Percentiles rank a stretch among this genome's conserved stretches.
Conservation (phyloP, 2,797 vertebrate species). For the Botia kubotai region DNA sequence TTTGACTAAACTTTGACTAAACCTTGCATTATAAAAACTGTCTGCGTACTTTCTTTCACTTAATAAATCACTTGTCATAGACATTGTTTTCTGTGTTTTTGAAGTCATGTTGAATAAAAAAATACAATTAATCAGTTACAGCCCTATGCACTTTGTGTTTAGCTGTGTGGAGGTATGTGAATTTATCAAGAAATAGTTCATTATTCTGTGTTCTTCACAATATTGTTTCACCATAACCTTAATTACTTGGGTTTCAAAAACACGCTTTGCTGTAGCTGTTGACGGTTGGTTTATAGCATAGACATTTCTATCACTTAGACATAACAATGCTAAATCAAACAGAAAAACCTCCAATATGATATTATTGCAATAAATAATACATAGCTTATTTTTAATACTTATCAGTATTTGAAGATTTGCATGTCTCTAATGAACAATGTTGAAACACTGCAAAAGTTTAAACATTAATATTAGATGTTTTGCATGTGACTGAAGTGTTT, state of each 20-base stretch:
- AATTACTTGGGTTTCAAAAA: constrained; percentile 51
- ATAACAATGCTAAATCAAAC: not conserved
- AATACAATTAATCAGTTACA: constrained; percentile 41
- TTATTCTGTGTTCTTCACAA: constrained; percentile 1
- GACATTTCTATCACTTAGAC: not conserved
- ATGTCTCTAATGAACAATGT: constrained; percentile 54
- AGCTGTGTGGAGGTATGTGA: not conserved
- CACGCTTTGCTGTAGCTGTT: not conserved
- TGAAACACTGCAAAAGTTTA: constrained; percentile 38
- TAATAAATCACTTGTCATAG: constrained; percentile 40
- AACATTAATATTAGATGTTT: not conserved
- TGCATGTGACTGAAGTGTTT: not conserved
- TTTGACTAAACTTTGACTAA: constrained; percentile 14
- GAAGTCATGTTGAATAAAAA: not conserved
- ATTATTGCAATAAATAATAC: not conserved
- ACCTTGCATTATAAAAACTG: not conserved
- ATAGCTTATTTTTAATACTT: not conserved
- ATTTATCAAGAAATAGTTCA: constrained; percentile 23
- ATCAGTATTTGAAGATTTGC: constrained; percentile 47
- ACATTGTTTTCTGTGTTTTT: not conserved
- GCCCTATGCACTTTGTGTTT: constrained; percentile 12
- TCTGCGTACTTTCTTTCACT: constrained; percentile 19
- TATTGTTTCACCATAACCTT: not conserved
- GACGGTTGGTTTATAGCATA: not conserved
- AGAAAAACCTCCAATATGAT: not conserved